Base-by-base conservation (phyloP, 2,113 vertebrate genomes). In the Micronisus gabar region DNA sequence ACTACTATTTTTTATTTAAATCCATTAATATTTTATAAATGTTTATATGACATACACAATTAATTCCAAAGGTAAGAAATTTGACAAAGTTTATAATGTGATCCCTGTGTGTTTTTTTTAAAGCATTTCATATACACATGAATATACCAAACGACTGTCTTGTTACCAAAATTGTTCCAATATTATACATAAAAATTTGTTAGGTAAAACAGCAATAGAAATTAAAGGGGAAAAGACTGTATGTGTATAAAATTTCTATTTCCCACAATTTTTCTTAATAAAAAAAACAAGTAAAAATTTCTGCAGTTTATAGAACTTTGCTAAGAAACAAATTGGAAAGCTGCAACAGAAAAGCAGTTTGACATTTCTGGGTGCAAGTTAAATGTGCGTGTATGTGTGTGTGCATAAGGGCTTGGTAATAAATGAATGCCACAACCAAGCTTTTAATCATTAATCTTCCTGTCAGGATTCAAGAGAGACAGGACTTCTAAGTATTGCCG, bases 361-460 rank as follows among this genome's bases (percentile, higher is more conserved):
- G 38, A 73, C 26, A 63, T 81, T 90, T 95, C 43, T 86, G 27
- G 9, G 43, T 61, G 8, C 13, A 82, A 52, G 29, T 93, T 80
- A 90, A 81, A 56, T 0, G 0, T 43, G 3, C 0, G 0, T 47
- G 8, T 56, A 17, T 68, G 21, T 52, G 26, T 86, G 27, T 2
- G 3, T 22, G 32, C 25, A 32, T 86, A 45, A 41, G 19, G 16
- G 10, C 30, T 94, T 94, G 86, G 23, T 67, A 88, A 86, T 81
- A 86, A 86, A 71, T 43, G 6, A 86, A 71, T 86, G 59, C 3
- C 47, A 59, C 1, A 2, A 67, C 29, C 3, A 4, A 45, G 23
- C 25, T 84, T 86, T 86, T 61, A 86, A 78, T 88, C 55, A 78
- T 38, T 81, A 81, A 81, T 88, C 58, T 94, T 90, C n/a, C 81